phyloP scores from a whole-genome alignment of 2,113 vertebrate genomes.

The Sprattus sprattus region DNA sequence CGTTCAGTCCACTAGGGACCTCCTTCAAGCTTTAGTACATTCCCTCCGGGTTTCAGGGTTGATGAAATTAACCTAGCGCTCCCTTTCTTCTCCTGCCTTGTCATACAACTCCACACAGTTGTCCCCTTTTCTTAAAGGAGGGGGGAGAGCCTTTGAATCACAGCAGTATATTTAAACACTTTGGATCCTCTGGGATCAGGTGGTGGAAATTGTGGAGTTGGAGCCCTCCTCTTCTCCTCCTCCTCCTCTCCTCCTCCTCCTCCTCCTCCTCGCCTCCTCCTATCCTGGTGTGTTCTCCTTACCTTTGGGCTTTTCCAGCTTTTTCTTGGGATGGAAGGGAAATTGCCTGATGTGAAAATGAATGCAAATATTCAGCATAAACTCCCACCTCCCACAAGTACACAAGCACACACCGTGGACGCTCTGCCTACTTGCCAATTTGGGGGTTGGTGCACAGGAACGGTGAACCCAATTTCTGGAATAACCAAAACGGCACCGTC shows the following conservation, averaged over 20 bases:
- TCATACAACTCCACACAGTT: conserved; percentile 61
- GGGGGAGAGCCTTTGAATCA: conserved; percentile 62
- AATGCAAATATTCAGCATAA: background rate
- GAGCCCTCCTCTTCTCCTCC: conserved; percentile 35
- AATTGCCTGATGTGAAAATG: background rate
- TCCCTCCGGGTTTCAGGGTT: conserved; percentile 60
- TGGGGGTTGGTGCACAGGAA: background rate
- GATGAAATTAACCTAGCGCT: conserved; percentile 75
- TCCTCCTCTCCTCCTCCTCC: conserved; percentile 27
- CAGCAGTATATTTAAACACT: conserved; percentile 70
- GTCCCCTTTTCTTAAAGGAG: conserved; percentile 62
- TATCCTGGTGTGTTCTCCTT: conserved; percentile 19
- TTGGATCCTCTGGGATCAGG: conserved; percentile 3
- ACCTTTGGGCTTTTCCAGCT: background rate
- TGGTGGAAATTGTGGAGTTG: conserved; percentile 22
- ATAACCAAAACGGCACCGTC: background rate
- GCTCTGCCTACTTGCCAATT: background rate
- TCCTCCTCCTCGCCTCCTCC: conserved; percentile 30
- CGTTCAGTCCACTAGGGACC: conserved; percentile 19
- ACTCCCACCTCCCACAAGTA: background rate
- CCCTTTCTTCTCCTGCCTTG: conserved; percentile 59
- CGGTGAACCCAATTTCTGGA: background rate
- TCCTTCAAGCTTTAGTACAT: conserved; percentile 59
- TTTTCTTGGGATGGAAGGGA: background rate
- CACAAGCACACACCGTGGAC: background rate